Evolutionary conservation across 2,113 vertebrate species (phyloP).

Genomic region (Hyla sarda): DNA sequence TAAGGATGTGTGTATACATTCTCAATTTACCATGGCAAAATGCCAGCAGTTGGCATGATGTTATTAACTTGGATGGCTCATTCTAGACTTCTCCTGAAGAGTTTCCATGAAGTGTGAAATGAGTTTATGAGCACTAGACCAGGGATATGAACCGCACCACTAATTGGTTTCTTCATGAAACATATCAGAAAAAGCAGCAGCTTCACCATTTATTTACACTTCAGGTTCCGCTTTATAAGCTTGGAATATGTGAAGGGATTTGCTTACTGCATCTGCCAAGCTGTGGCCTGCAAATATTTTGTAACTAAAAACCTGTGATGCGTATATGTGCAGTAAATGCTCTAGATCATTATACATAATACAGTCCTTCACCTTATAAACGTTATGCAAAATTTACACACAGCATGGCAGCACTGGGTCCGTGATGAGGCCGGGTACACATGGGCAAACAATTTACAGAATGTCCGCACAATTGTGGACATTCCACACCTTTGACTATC

Average conservation of each 20-base stretch:
- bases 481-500: too few species aligned
- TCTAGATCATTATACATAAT: neutral
- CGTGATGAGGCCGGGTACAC: too few species aligned
- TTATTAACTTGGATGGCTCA: constrained; percentile 10
- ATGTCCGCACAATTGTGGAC: too few species aligned
- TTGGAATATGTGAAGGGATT: neutral
- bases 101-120: constrained; percentile 39
- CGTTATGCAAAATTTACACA: neutral
- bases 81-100: constrained; percentile 28
- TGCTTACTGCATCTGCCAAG: neutral
- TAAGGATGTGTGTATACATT: neutral
- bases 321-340: neutral
- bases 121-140: constrained; percentile 25
- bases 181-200: constrained; percentile 4
- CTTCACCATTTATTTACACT: constrained; percentile 1
- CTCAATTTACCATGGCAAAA: neutral
- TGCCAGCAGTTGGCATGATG: constrained; percentile 24
- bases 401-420: too few species aligned
- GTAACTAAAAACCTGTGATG: neutral
- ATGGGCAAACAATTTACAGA: too few species aligned
- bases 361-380: neutral
- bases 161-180: constrained; percentile 36
- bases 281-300: neutral
- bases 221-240: neutral
- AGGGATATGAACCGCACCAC: constrained; percentile 5